Percentiles rank a stretch among this genome's conserved stretches.
These are phyloP conservation scores for Sminthopsis crassicaudata DNA, from an alignment of 2,113 vertebrate species.

Conservation along the genomic window DNA sequence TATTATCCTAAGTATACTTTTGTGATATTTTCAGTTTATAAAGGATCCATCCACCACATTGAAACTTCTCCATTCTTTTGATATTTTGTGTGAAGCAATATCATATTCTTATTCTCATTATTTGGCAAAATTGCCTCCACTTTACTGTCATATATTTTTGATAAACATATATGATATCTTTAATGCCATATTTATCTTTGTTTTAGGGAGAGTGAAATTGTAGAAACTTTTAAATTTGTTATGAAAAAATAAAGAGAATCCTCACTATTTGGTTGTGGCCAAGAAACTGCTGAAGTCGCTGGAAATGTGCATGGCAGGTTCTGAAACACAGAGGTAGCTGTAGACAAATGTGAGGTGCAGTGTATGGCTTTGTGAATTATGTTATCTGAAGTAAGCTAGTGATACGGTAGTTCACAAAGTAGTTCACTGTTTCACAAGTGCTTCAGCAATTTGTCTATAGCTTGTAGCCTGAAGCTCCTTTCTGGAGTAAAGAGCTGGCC, in stretches of 20 bases:
- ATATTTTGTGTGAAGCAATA: background rate
- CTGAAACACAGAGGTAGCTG: background rate
- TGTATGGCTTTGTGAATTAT: background rate
- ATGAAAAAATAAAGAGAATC: background rate
- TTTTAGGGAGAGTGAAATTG: background rate
- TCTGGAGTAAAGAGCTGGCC: background rate
- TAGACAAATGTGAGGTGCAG: background rate
- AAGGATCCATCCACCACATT: background rate
- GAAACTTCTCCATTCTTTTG: background rate
- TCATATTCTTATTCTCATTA: background rate
- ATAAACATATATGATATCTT: background rate
- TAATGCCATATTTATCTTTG: background rate
- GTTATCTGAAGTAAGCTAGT: background rate
- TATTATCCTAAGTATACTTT: background rate
- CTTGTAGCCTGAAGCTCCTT: background rate
- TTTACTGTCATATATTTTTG: background rate
- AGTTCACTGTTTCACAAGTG: background rate
- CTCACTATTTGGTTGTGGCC: background rate
- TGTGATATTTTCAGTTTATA: background rate
- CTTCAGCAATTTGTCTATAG: background rate
- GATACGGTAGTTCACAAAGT: background rate
- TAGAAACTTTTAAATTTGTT: background rate
- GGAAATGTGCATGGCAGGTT: background rate
- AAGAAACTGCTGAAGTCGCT: background rate
- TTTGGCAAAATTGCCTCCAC: background rate